Evolutionary conservation across 2,113 vertebrate genomes (phyloP).

Genomic region (Alexandromys fortis): DNA sequence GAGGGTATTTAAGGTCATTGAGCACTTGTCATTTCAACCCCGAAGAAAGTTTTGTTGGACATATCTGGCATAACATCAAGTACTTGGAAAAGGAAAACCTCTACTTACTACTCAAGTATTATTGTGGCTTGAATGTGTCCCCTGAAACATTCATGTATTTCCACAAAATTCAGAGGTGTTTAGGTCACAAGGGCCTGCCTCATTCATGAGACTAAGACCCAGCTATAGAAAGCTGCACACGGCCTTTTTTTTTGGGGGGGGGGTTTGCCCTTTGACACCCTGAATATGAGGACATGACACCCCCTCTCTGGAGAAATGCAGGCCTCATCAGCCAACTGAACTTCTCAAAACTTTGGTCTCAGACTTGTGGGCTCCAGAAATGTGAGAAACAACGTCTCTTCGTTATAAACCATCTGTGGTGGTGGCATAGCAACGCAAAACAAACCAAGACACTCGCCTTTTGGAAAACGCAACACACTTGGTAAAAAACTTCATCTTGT

Average conservation of each 20-base stretch:
- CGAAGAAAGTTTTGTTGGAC: not conserved
- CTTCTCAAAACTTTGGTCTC: not conserved
- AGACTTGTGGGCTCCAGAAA: not conserved
- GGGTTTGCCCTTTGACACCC: too few species aligned
- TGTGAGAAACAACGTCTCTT: not conserved
- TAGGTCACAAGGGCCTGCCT: not conserved
- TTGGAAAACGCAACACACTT: conserved; percentile 85
- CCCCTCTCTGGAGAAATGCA: not conserved
- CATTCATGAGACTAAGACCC: too few species aligned
- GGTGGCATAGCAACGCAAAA: not conserved
- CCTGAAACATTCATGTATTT: not conserved
- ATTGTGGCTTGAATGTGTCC: not conserved
- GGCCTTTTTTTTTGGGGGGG: not conserved
- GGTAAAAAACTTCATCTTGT: conserved; percentile 87
- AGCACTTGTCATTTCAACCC: not conserved
- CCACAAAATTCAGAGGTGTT: not conserved
- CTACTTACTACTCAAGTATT: not conserved
- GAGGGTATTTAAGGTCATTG: not conserved
- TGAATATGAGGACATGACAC: too few species aligned
- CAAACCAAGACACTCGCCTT: conserved; percentile 79
- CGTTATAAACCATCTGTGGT: not conserved
- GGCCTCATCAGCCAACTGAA: not conserved
- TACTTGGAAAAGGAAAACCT: conserved; percentile 33
- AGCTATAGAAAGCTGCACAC: not conserved
- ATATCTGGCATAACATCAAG: not conserved